Conservation (phyloP, 2,113 vertebrate genomes). For the Pterocles gutturalis region DNA sequence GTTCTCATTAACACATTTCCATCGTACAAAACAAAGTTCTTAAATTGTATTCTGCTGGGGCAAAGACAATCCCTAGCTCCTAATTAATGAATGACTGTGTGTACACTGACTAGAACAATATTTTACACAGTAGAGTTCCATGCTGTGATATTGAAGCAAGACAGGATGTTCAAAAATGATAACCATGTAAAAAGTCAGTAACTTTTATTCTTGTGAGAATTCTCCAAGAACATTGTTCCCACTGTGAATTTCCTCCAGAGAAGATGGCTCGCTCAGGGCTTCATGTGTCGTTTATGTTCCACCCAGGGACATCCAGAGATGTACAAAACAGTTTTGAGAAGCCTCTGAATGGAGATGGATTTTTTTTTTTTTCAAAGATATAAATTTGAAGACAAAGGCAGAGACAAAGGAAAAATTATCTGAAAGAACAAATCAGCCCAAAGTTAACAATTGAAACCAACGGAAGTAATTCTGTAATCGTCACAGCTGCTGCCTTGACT, state of each 20-base stretch:
- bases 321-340: neutral
- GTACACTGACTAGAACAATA: neutral
- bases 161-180: neutral
- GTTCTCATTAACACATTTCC: constrained; percentile 38
- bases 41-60: constrained; percentile 40
- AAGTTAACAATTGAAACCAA: neutral
- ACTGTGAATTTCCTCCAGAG: neutral
- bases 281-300: neutral
- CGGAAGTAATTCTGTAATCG: neutral
- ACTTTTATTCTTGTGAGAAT: constrained; percentile 16
- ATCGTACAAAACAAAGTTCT: constrained; percentile 4
- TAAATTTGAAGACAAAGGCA: neutral
- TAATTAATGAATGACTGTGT: constrained; percentile 29
- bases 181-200: constrained; percentile 20
- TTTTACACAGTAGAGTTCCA: constrained; percentile 40
- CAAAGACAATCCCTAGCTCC: constrained; percentile 13
- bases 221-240: constrained; percentile 30
- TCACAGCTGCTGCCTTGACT: neutral
- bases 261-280: neutral
- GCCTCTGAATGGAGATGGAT: neutral
- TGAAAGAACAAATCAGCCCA: neutral
- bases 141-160: constrained; percentile 4
- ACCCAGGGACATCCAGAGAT: neutral
- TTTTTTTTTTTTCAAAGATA: neutral
- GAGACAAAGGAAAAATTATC: neutral